A percentile compares a stretch with the other conserved stretches of the same genome.
These are phyloP conservation scores for Poeciliopsis turrubarensis DNA, from an alignment of 2,113 vertebrate genomes.

Conservation along the genomic window DNA sequence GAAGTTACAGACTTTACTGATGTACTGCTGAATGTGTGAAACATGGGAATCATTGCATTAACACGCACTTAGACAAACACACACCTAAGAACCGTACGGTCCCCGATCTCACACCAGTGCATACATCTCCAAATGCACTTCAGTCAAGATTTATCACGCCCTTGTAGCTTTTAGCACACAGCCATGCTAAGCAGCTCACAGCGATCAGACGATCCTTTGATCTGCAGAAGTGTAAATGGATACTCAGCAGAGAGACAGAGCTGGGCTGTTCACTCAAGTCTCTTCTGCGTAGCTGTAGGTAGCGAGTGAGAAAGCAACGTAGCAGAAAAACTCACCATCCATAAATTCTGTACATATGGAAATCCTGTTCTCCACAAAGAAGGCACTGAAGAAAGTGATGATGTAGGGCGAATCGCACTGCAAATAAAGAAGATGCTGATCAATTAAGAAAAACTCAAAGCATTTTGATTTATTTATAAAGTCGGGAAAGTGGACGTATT, in stretches of 20 bases:
- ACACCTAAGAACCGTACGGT: constrained; percentile 1
- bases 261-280: constrained; percentile 29
- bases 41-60: constrained; percentile 65
- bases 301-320: constrained; percentile 2
- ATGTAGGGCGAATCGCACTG: constrained; percentile 99
- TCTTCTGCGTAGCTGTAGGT: constrained; percentile 11
- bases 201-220: constrained; percentile 55
- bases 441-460: neutral
- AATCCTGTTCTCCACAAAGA: constrained; percentile 99
- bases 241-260: constrained; percentile 27
- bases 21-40: constrained; percentile 61
- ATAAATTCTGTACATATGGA: constrained; percentile 99
- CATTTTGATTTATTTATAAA: neutral
- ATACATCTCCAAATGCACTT: constrained; percentile 59
- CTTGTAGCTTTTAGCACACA: constrained; percentile 80
- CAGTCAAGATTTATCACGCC: constrained; percentile 65
- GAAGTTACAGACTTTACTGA: constrained; percentile 49
- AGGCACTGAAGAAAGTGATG: constrained; percentile 99
- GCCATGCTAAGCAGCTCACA: constrained; percentile 59
- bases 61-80: constrained; percentile 54
- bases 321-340: constrained; percentile 89
- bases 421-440: constrained; percentile 56
- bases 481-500: neutral
- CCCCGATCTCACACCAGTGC: constrained; percentile 45
- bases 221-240: constrained; percentile 76